Evolutionary conservation across 2,797 vertebrate genomes (phyloP), one percentile per base, ranked within the genome.

Genomic region (Semotilus atromaculatus): DNA sequence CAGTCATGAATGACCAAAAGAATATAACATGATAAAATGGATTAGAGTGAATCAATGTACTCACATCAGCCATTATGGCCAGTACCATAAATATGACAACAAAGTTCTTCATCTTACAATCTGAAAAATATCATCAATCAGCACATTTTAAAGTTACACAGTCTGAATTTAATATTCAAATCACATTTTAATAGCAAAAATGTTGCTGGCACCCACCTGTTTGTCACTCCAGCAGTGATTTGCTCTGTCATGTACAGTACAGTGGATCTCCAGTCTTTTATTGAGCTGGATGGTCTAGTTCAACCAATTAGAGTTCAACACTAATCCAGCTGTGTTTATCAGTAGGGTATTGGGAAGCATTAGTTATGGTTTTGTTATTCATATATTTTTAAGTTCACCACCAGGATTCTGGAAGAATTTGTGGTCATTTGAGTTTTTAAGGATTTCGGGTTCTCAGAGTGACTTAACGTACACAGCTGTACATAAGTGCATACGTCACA

Each of bases 101-200:
- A 67, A 78, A 19, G 2, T 80, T 64, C 72, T 86, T 89, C 88
- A 89, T 89, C 13, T 77, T 75, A 23, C 14, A 86, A 66, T 18
- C 71, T 83, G 29, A 60, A 62, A 83, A 82, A 68, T 3, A 45
- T 73, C 16, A 9, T 70, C 1, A 38, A 81, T 18, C 31, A 18
- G 19, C 60, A 48, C 0, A 43, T 34, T 40, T 45, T 66, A 19
- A 29, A 31, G 43, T n/a, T 0, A 4, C 9, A 31, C 21, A 51
- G 23, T 5, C 3, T n/a, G 21, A 75, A 51, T 19, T 5, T n/a
- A 4, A 34, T 31, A 14, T 34, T 74, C 5, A 51, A 26, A 31
- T 64, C 0, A 9, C 29, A 0, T 9, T 34, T 26, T 18, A 51
- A 19, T 18, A 9, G 67, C 1, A 38, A 21, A 67, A 26, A 58